Evolutionary conservation across 2,797 vertebrate species (phyloP), one percentile per base, ranked within the genome.

Genomic region (Anniella stebbinsi): DNA sequence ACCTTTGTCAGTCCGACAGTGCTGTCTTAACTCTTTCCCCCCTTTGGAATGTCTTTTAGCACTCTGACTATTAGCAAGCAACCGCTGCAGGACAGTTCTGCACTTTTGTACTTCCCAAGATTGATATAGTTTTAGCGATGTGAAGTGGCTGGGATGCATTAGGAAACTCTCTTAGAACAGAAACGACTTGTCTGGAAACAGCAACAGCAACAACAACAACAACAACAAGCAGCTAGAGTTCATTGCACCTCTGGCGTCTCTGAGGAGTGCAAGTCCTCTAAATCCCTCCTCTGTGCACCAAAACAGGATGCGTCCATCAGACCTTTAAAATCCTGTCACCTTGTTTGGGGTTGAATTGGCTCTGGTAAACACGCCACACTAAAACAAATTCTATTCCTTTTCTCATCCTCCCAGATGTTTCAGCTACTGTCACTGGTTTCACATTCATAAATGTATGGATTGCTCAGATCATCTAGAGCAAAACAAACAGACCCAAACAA

Each of bases 311-410:
- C 63, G 45, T 90, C 54, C 1, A 36, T 87, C 33, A 87, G 77
- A 84, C 25, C 73, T 92, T 90, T 28, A 88, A 33, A 88, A 91
- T 25, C 17, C 0, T 88, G 25, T 81, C 12, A 80, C 4, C 87
- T 80, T 92, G 2, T 90, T 90, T 57, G 72, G 11, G 5, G 11
- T 89, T 93, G 33, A 89, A 54, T 88, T 76, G 2, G 23, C 12
- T 80, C 45, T 88, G 33, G 5, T 10, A 11, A 73, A 36, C 70
- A 1, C 0, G 0, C 12, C 41, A 48, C 10, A 75, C 30, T 90
- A 90, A 83, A 85, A n/a, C 25, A 95, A 92, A 91, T 54, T 0
- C 3, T 4, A 70, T 87, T 54, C 5, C 66, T 69, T 84, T 75
- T n/a, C 33, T 51, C n/a, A 80, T 0, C 30, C 28, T 91, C 23